Conservation (phyloP, 2,113 vertebrate genomes). For the Ctenomys sociabilis region DNA sequence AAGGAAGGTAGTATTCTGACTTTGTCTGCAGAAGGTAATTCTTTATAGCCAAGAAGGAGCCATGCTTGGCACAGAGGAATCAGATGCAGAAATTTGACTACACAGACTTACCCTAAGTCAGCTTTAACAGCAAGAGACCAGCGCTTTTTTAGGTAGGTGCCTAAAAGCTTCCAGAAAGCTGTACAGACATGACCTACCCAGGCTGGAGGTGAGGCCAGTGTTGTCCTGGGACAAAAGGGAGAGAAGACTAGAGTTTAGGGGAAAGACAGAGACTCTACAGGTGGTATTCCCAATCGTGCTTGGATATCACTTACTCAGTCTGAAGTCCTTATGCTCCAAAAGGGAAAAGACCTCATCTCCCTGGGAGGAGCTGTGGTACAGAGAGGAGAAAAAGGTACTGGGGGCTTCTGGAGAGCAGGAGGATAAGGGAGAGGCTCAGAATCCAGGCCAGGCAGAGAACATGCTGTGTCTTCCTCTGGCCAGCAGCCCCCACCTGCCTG, state of each 20-base stretch:
- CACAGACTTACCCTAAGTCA: neutral
- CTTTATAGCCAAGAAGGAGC: neutral
- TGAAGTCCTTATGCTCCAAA: neutral
- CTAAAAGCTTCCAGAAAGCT: neutral
- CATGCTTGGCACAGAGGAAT: neutral
- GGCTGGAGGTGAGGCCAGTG: neutral
- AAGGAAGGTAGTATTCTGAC: slow-evolving; percentile 49
- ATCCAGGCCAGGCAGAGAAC: neutral
- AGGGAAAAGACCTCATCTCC: neutral
- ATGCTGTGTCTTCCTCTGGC: neutral
- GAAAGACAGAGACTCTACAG: neutral
- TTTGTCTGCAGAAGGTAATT: slow-evolving; percentile 21
- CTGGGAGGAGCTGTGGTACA: neutral
- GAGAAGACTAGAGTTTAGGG: neutral
- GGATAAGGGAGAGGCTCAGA: neutral
- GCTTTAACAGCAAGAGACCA: slow-evolving; percentile 8
- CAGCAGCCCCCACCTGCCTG: neutral
- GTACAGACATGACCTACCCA: neutral
- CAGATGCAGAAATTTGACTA: neutral
- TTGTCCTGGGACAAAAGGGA: neutral
- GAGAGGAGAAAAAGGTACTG: neutral
- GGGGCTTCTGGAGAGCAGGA: neutral
- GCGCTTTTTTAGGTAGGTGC: neutral
- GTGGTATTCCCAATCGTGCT: neutral
- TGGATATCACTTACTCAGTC: neutral